phyloP scores from a whole-genome alignment of 2,113 vertebrate species.

The Ptychochromis oligacanthus region DNA sequence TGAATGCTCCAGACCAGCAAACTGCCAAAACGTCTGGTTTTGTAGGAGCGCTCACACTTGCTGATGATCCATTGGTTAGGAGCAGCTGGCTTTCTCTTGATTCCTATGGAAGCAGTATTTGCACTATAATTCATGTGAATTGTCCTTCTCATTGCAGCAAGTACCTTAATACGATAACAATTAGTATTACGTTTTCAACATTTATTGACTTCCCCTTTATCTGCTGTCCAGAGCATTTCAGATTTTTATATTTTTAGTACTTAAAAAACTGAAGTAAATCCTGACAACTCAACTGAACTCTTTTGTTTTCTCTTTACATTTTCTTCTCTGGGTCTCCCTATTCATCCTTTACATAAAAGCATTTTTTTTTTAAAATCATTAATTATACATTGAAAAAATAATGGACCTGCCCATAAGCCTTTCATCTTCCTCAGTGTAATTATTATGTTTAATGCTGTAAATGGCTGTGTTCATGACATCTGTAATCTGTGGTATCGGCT shows the following conservation, averaged over 20 bases:
- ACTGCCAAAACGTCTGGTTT: too few species aligned
- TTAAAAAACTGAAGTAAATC: not conserved
- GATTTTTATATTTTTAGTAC: not conserved
- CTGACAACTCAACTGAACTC: not conserved
- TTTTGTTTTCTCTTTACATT: constrained; percentile 13
- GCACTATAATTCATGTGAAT: too few species aligned
- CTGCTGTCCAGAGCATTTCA: not conserved
- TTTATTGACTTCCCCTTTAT: not conserved
- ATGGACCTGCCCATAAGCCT: not conserved
- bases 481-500: constrained; percentile 2
- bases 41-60: too few species aligned
- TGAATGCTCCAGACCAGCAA: too few species aligned
- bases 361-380: constrained; percentile 11
- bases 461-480: not conserved
- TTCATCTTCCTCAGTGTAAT: constrained; percentile 30
- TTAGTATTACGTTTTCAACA: too few species aligned
- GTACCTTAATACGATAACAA: too few species aligned
- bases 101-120: too few species aligned
- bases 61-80: too few species aligned
- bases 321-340: not conserved
- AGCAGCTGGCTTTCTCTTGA: too few species aligned
- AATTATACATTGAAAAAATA: constrained; percentile 21
- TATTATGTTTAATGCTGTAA: not conserved
- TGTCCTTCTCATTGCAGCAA: too few species aligned
- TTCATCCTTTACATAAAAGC: not conserved